Evolutionary conservation across 2,113 vertebrate species (phyloP), one percentile per base, ranked within the genome.

Genomic region (Stigmatopora nigra): DNA sequence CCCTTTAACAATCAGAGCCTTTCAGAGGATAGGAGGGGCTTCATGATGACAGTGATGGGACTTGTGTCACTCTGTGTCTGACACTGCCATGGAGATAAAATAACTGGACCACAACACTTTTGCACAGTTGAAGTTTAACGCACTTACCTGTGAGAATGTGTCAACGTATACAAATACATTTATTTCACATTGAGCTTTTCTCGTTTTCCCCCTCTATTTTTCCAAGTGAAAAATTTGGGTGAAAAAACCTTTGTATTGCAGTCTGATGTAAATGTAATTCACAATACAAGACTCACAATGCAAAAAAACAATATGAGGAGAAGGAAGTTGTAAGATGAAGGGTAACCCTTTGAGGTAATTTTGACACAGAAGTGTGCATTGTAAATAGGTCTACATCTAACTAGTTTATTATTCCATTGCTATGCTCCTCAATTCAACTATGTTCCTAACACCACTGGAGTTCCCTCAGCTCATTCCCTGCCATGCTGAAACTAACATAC

Each of bases 1-100:
- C 84, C 82, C 64, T 87, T 78, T 31, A 83, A 97, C 95, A 97
- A 94, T 93, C 89, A 90, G 80, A 79, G 91, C 92, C 93, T 94
- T 94, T 93, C 88, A 94, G 83, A 35, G 66, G 68, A 64, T 52
- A 77, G 71, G 82, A 73, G 80, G 79, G 36, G 78, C 73, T 79
- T 77, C 60, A 58, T 56, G 73, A 81, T 79, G 76, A 84, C 81
- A 82, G 84, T 80, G 78, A 78, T 82, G 79, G 80, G 90, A 83
- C 84, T 83, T 66, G 93, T 95, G 91, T 93, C 94, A 92, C 92
- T 84, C 79, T 15, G 93, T 84, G 91, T 76, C 89, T 88, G 90
- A 87, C 90, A 76, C 93, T 72, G 88, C 85, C 73, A 80, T 84
- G 55, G 68, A 81, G 79, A 87, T 3, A 82, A 76, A 89, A 80